Evolutionary conservation across 2,113 vertebrate species (phyloP).

Genomic region (Sander vitreus): DNA sequence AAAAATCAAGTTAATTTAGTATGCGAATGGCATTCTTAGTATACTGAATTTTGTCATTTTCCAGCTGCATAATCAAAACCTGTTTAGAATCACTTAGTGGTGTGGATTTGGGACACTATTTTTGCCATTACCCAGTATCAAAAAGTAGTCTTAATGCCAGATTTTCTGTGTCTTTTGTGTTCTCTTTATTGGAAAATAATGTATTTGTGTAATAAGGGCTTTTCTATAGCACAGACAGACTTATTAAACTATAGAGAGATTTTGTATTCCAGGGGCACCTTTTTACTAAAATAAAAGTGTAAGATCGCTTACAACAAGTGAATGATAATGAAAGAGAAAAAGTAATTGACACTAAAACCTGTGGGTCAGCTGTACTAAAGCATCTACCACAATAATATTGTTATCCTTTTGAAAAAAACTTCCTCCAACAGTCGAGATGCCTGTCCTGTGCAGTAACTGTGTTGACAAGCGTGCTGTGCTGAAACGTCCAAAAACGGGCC

Average conservation of each 20-base stretch:
- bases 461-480: slow-evolving; percentile 75
- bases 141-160: neutral
- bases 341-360: neutral
- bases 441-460: slow-evolving; percentile 85
- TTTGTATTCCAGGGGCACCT: neutral
- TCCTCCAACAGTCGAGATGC: slow-evolving; percentile 74
- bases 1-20: neutral
- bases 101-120: neutral
- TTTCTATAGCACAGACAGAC: neutral
- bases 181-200: neutral
- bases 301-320: neutral
- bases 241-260: neutral
- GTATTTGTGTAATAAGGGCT: neutral
- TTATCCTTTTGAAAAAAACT: neutral
- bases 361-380: neutral
- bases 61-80: neutral
- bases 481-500: slow-evolving; percentile 84
- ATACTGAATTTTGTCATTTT: too few relatives aligned
- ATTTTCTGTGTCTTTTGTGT: neutral
- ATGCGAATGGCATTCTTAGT: neutral
- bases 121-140: neutral
- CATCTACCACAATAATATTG: neutral
- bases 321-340: neutral
- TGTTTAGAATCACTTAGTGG: neutral
- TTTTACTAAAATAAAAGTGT: neutral